Percentiles rank a stretch among this genome's conserved stretches.
phyloP scores from a whole-genome alignment of 2,888 invertebrate genomes.

The Oligia latruncula region DNA sequence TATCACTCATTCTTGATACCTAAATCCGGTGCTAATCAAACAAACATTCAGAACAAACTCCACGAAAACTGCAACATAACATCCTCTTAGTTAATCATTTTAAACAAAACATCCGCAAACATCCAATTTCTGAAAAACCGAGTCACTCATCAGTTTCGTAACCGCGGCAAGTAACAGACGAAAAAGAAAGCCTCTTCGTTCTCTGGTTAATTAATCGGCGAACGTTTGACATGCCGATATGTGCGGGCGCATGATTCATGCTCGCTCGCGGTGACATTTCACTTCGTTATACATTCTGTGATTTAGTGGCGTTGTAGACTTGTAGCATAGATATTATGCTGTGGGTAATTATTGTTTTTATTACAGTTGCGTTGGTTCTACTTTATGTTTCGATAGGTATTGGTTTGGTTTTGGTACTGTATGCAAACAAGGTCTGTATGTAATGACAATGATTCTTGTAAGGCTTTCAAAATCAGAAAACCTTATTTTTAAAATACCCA shows the following conservation, averaged over 20 bases:
- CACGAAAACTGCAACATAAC: neutral
- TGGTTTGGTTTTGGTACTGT: neutral
- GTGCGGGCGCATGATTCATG: constrained; percentile 61
- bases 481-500: neutral
- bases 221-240: constrained; percentile 54
- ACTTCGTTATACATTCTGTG: constrained; percentile 56
- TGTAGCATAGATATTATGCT: constrained; percentile 23
- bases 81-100: constrained; percentile 19
- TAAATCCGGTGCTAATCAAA: neutral
- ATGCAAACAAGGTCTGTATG: neutral
- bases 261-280: constrained; percentile 56
- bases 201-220: constrained; percentile 58
- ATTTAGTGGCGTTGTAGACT: constrained; percentile 20
- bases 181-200: constrained; percentile 62
- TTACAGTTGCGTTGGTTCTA: neutral
- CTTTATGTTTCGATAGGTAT: neutral
- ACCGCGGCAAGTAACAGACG: constrained; percentile 41
- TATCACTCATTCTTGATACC: no score
- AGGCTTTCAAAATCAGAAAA: neutral
- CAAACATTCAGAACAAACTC: neutral
- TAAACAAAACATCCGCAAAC: constrained; percentile 16
- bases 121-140: constrained; percentile 30
- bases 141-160: constrained; percentile 54
- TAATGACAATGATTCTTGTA: neutral
- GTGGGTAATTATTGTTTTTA: neutral